These are phyloP conservation scores for Odontamblyopus rebecca DNA, from an alignment of 2,797 vertebrate species.

Conservation along the genomic window DNA sequence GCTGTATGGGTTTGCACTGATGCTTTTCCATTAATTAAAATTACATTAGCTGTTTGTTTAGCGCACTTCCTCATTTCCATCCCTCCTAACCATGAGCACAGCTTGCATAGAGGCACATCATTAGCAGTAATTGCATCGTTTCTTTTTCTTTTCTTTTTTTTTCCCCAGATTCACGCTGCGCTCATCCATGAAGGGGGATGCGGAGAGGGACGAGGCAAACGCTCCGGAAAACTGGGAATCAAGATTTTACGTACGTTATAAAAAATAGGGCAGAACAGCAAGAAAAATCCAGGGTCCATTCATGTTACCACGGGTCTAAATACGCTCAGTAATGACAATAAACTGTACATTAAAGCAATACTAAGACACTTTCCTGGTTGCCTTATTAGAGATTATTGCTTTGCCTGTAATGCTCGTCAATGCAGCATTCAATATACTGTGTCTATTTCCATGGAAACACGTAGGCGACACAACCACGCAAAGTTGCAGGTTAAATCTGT, in stretches of 20 bases:
- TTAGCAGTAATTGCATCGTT: slow-evolving; percentile 3
- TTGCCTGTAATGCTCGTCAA: no score
- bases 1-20: neutral
- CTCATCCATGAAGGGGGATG: neutral
- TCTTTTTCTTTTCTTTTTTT: no score
- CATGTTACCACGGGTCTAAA: no score
- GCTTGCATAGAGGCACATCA: neutral
- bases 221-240: neutral
- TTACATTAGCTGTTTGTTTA: neutral
- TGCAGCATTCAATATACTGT: no score
- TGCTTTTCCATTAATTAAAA: slow-evolving; percentile 1
- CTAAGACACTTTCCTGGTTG: no score
- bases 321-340: no score
- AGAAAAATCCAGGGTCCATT: no score
- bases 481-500: no score
- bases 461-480: no score
- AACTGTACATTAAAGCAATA: no score
- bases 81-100: neutral
- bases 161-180: neutral
- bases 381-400: no score
- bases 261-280: neutral
- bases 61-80: neutral
- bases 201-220: neutral
- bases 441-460: no score
- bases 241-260: neutral